Evolutionary conservation across 2,888 invertebrate species (phyloP).

Genomic region (Meliscaeva auricollis): DNA sequence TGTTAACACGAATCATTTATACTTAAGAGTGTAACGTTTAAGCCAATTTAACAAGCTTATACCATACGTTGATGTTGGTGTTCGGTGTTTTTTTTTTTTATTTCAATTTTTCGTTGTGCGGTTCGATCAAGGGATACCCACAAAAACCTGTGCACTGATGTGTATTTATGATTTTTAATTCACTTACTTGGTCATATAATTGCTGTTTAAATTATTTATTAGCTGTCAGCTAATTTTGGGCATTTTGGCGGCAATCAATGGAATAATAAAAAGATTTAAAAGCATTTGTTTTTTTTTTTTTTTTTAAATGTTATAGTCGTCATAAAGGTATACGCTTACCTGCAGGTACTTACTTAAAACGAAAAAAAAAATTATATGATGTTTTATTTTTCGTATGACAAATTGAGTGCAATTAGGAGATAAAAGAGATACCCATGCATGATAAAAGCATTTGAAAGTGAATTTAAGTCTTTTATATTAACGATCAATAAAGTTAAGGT

Average conservation of each 20-base stretch:
- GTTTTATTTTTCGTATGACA: slow-evolving; percentile 29
- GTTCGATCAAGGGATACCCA: slow-evolving; percentile 31
- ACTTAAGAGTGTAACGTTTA: slow-evolving; percentile 48
- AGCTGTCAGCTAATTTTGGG: slow-evolving; percentile 54
- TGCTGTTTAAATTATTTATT: slow-evolving; percentile 19
- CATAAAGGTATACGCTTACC: neutral
- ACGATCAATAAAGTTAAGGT: neutral
- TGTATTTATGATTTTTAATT: slow-evolving; percentile 55
- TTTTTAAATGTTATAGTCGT: slow-evolving; percentile 8
- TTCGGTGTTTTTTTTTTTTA: neutral
- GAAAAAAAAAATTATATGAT: slow-evolving; percentile 41
- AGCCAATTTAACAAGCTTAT: slow-evolving; percentile 29
- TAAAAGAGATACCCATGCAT: slow-evolving; percentile 16
- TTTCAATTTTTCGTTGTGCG: slow-evolving; percentile 2
- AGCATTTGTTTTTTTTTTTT: slow-evolving; percentile 6
- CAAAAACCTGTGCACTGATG: slow-evolving; percentile 9
- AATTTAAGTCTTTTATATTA: slow-evolving; percentile 12
- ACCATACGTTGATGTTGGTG: neutral
- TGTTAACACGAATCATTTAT: slow-evolving; percentile 60
- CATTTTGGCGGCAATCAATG: slow-evolving; percentile 48
- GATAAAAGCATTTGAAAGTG: slow-evolving; percentile 19
- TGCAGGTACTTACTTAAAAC: slow-evolving; percentile 25
- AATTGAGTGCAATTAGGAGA: slow-evolving; percentile 53
- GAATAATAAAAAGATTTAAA: slow-evolving; percentile 44
- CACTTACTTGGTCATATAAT: slow-evolving; percentile 20